Conservation (phyloP, 1,140 invertebrate genomes). For the Cydia strobilella region DNA sequence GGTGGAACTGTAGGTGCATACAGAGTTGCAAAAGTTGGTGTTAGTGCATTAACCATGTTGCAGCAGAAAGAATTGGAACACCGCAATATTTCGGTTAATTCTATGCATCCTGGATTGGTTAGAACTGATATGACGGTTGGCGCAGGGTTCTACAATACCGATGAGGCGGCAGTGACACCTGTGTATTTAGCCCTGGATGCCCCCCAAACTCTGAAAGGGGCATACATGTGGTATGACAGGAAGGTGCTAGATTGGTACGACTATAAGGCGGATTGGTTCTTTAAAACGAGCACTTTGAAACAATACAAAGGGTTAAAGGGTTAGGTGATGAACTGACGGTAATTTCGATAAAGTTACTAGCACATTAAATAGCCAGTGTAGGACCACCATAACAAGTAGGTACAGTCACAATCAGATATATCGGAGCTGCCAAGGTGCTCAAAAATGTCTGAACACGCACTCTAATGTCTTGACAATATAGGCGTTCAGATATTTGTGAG, state of each 20-base stretch:
- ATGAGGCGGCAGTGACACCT: slow-evolving; percentile 78
- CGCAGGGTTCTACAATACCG: slow-evolving; percentile 82
- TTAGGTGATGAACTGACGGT: too few relatives aligned
- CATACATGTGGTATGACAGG: slow-evolving; percentile 51
- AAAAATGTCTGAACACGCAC: too few relatives aligned
- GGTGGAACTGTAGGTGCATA: slow-evolving; percentile 83
- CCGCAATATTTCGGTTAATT: slow-evolving; percentile 77
- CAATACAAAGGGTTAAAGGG: too few relatives aligned
- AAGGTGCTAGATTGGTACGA: slow-evolving; percentile 48
- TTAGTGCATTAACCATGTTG: slow-evolving; percentile 83
- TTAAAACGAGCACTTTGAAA: slow-evolving; percentile 16
- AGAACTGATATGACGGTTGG: slow-evolving; percentile 85
- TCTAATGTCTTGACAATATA: too few relatives aligned
- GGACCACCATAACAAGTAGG: too few relatives aligned
- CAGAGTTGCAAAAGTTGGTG: slow-evolving; percentile 85
- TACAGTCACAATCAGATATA: too few relatives aligned
- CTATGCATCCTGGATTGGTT: slow-evolving; percentile 83
- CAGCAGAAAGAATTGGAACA: slow-evolving; percentile 82
- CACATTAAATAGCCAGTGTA: too few relatives aligned
- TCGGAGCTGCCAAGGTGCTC: too few relatives aligned
- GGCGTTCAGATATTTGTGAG: too few relatives aligned
- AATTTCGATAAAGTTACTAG: too few relatives aligned
- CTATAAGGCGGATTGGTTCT: slow-evolving; percentile 23
- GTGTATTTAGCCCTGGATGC: slow-evolving; percentile 56
- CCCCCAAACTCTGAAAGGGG: slow-evolving; percentile 44